phyloP scores from a whole-genome alignment of 2,113 vertebrate genomes.

The Oreamnos americanus region DNA sequence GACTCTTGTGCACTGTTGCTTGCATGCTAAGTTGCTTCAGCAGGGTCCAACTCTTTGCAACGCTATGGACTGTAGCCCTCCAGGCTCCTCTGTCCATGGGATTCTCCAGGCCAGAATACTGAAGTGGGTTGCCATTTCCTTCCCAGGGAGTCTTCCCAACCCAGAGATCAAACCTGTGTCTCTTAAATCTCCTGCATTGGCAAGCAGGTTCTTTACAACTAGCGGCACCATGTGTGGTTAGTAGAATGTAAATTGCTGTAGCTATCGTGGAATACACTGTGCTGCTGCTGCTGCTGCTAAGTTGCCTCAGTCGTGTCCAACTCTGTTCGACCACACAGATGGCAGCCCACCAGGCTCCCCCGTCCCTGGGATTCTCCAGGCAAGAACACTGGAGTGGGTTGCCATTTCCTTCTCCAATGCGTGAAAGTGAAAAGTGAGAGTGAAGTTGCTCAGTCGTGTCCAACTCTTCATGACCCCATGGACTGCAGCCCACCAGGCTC shows the following conservation, averaged over 20 bases:
- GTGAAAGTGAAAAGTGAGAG: no score
- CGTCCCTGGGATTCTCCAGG: no score
- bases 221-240: neutral
- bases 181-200: neutral
- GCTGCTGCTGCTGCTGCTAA: no score
- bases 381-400: no score
- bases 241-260: no score
- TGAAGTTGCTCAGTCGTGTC: no score
- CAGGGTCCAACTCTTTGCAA: neutral
- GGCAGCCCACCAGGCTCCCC: no score
- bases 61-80: neutral
- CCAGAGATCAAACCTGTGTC: neutral
- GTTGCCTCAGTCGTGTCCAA: fast-evolving
- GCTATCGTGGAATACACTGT: neutral
- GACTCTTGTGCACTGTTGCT: neutral
- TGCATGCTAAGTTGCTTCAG: neutral
- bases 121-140: neutral
- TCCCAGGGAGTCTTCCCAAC: neutral
- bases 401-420: no score
- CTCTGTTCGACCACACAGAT: no score
- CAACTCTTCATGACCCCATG: fast-evolving
- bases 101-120: neutral
- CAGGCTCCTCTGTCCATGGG: neutral
- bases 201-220: no score
- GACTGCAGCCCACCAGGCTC: no score